phyloP scores from a whole-genome alignment of 2,113 vertebrate genomes.

The Ctenodactylus gundi region DNA sequence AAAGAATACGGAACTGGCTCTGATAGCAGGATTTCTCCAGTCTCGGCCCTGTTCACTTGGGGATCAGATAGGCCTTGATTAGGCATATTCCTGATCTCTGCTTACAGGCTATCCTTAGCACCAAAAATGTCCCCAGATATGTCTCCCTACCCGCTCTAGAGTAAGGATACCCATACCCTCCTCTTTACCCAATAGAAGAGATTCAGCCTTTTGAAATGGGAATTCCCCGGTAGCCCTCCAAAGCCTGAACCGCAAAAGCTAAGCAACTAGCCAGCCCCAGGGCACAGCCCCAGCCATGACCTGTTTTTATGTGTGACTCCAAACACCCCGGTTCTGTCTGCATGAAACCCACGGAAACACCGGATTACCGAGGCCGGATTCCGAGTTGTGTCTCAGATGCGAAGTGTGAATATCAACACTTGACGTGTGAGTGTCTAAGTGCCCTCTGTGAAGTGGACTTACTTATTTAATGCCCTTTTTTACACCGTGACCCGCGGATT shows the following conservation, averaged over 20 bases:
- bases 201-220: background rate
- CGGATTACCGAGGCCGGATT: background rate
- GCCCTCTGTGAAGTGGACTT: slow-evolving; percentile 64
- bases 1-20: background rate
- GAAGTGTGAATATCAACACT: background rate
- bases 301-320: background rate
- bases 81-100: accelerated
- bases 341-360: slow-evolving; percentile 37
- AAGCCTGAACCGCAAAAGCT: too few species aligned
- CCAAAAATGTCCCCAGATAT: background rate
- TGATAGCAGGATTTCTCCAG: accelerated
- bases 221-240: too few species aligned
- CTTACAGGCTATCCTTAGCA: accelerated
- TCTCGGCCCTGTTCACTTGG: accelerated
- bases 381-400: slow-evolving; percentile 61
- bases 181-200: background rate
- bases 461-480: slow-evolving; percentile 74
- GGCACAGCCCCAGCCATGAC: background rate
- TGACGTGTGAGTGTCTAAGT: background rate
- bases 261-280: background rate
- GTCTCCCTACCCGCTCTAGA: background rate
- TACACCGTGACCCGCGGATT: slow-evolving; percentile 39
- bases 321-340: background rate
- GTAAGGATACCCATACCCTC: too few species aligned
- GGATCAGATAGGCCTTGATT: accelerated